Base-by-base conservation (phyloP, 1,140 invertebrate species). In the Apolygus lucorum region DNA sequence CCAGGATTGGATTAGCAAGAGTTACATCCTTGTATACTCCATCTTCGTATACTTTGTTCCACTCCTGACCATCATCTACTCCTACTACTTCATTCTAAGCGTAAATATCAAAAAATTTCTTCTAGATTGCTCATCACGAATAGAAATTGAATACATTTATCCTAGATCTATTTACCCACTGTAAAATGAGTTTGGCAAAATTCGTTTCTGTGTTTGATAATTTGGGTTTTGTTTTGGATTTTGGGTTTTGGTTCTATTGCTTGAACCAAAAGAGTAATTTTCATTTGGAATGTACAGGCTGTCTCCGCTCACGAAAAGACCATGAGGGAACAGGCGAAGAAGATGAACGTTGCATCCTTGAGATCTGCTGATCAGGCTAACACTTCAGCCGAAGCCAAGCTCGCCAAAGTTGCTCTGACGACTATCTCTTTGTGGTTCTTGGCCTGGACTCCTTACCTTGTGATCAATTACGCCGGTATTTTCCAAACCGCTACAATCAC, bases 361-460 rank as follows among this genome's bases (percentile, higher is more conserved):
- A 78, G 89, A 76, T 87, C 88, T 13, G 82, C 84, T 26, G 88
- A 90, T 73, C 82, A 84, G 73, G 80, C 84, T 25, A 82, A 83
- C 69, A 83, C 85, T 63, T 89, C 87, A 73, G 86, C 88, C 17
- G 88, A 90, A 81, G 85, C 84, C 74, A 89, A 90, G 82, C 76
- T 91, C 72, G 89, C 89, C 29, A 91, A 91, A 81, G 86, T 92
- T 67, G 90, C 91, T 28, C 79, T 93, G 74, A 90, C 88, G 78
- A 93, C 90, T 52, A 90, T 93, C 67, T 83, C 86, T 0, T 77
- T 92, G 68, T 94, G 89, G 89, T 88, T 93, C 78, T 83, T 91
- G 79, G 90, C 90, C 1, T 92, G 90, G 90, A 91, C 89, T 17
- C 90, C 90, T n/a, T 91, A 92, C 75, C 77, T 91, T 22, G 85